A percentile compares a stretch with the other conserved stretches of the same genome.
phyloP scores from a whole-genome alignment of 2,888 invertebrate genomes.

The Epistrophe grossulariae region DNA sequence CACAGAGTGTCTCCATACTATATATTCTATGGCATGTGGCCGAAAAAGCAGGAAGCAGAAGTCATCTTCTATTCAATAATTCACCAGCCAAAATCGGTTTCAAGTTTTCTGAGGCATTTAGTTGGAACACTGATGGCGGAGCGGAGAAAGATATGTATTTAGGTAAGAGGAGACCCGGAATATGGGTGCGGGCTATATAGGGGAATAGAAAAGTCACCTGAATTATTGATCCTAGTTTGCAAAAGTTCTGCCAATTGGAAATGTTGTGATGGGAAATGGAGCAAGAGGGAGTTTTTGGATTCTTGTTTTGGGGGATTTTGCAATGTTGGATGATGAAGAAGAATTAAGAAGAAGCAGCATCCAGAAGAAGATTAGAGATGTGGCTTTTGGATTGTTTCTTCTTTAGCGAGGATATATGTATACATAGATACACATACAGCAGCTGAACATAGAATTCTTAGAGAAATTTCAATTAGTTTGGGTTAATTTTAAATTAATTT shows the following conservation, averaged over 20 bases:
- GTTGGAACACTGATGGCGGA: conserved; percentile 35
- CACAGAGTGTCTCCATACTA: conserved; percentile 24
- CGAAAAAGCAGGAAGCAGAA: conserved; percentile 68
- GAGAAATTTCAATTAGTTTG: conserved; percentile 74
- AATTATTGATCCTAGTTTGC: conserved; percentile 74
- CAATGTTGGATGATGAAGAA: conserved; percentile 5
- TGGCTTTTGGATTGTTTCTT: conserved; percentile 64
- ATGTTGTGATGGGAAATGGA: conserved; percentile 34
- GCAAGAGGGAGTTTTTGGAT: neutral
- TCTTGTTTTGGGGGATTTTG: conserved; percentile 17
- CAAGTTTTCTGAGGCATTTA: conserved; percentile 72
- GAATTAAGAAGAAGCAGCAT: neutral
- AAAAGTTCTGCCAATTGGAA: conserved; percentile 67
- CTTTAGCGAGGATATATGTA: conserved; percentile 26
- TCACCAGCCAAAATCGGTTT: conserved; percentile 72
- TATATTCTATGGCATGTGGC: conserved; percentile 38
- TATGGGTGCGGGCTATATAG: neutral
- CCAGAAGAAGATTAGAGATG: conserved; percentile 61
- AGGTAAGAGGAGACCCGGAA: neutral
- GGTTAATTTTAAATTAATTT: conserved; percentile 75
- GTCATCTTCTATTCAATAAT: conserved; percentile 73
- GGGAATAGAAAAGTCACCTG: conserved; percentile 71
- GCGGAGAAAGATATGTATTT: neutral
- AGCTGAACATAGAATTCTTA: neutral
- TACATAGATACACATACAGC: neutral